These are phyloP conservation scores for Drosophila guanche DNA, from an alignment of 1,140 invertebrate species.

Conservation along the genomic window DNA sequence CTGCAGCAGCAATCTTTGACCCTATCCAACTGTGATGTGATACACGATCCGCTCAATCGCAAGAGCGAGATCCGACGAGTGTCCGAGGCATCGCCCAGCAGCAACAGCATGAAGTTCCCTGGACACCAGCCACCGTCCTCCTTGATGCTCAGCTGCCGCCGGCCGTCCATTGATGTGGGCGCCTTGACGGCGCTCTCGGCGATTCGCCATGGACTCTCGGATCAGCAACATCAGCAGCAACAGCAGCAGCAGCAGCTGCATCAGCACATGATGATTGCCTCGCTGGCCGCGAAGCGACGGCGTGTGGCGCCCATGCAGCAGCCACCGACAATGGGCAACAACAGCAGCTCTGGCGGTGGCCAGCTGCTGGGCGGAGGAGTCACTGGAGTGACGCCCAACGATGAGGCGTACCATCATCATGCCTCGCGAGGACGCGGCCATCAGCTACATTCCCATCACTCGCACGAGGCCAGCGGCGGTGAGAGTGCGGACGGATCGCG, in stretches of 20 bases:
- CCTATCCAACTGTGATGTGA: conserved; percentile 83
- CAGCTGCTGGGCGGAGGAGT: conserved; percentile 25
- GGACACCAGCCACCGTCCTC: conserved; percentile 49
- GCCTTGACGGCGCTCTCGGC: conserved; percentile 63
- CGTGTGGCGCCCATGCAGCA: conserved; percentile 51
- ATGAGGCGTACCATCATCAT: conserved; percentile 75
- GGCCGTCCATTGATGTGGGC: conserved; percentile 81
- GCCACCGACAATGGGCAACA: conserved; percentile 19
- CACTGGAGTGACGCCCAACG: conserved; percentile 44
- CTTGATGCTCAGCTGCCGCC: conserved; percentile 71
- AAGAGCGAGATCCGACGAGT: conserved; percentile 75
- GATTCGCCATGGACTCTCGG: conserved; percentile 62
- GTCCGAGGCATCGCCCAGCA: conserved; percentile 53
- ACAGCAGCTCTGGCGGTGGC: conserved; percentile 25
- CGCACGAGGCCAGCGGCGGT: conserved; percentile 81
- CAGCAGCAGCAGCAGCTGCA: conserved; percentile 24
- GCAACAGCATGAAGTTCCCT: conserved; percentile 46
- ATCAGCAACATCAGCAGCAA: conserved; percentile 51
- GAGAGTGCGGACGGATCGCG: conserved; percentile 86
- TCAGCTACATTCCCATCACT: conserved; percentile 83
- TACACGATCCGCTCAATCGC: conserved; percentile 79
- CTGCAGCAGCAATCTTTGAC: conserved; percentile 57
- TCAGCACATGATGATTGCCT: conserved; percentile 65
- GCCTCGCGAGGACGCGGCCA: conserved; percentile 76
- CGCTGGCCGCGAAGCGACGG: conserved; percentile 67